phyloP scores from a whole-genome alignment of 2,888 invertebrate genomes.

The Opisthograptis luteolata region DNA sequence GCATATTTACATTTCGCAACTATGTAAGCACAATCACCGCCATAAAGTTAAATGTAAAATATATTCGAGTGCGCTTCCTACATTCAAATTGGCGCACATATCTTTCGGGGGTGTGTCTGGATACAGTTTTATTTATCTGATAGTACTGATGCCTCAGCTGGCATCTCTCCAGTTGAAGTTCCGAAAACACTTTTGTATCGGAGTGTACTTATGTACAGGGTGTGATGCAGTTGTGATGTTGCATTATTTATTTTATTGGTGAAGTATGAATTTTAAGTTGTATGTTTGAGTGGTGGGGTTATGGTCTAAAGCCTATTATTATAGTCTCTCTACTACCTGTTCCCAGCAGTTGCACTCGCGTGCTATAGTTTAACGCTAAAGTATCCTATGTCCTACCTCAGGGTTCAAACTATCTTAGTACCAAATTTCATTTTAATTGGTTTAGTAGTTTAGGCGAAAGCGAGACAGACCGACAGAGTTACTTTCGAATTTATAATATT shows the following conservation, averaged over 20 bases:
- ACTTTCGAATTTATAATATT: no score
- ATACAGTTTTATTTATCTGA: slow-evolving; percentile 8
- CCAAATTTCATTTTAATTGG: no score
- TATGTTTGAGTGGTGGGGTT: no score
- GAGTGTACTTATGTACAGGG: slow-evolving; percentile 1
- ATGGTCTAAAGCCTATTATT: no score
- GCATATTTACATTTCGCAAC: background rate
- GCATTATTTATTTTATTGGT: background rate
- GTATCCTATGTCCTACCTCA: no score
- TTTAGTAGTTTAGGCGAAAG: no score
- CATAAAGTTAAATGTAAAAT: slow-evolving; percentile 1
- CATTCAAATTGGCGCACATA: slow-evolving; percentile 13
- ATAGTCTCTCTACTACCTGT: no score
- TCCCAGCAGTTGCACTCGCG: no score
- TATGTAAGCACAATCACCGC: background rate
- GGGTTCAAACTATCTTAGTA: no score
- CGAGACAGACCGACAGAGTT: no score
- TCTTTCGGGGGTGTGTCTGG: slow-evolving; percentile 1
- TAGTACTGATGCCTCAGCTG: slow-evolving; percentile 3
- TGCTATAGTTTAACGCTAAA: no score
- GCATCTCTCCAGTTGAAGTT: slow-evolving; percentile 8
- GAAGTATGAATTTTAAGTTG: no score
- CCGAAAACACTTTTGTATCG: slow-evolving; percentile 3
- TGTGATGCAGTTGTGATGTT: background rate
- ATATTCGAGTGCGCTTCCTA: background rate